Conservation (phyloP, 2,797 vertebrate genomes). For the Molossus molossus region DNA sequence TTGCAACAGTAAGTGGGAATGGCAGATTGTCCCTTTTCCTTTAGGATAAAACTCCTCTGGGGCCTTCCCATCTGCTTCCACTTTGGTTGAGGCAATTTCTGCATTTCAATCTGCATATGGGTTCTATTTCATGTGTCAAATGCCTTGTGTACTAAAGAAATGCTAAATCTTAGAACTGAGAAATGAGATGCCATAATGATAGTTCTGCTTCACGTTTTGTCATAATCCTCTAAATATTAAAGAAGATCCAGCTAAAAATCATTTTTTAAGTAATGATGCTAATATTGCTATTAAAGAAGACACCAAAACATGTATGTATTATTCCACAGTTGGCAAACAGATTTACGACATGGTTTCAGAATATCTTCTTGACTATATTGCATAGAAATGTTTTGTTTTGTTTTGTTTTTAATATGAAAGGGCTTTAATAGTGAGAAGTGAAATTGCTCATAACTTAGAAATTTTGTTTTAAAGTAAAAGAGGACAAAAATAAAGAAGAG, state of each 20-base stretch:
- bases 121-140: slow-evolving; percentile 48
- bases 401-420: not conserved
- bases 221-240: slow-evolving; percentile 33
- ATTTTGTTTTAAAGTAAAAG: slow-evolving; percentile 21
- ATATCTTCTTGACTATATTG: slow-evolving; percentile 1
- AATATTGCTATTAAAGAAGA: slow-evolving; percentile 49
- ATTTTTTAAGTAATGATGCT: not conserved
- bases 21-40: slow-evolving; percentile 38
- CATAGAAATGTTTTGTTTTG: not conserved
- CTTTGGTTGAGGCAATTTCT: slow-evolving; percentile 58
- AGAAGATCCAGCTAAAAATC: slow-evolving; percentile 19
- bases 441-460: slow-evolving; percentile 37
- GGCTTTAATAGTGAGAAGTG: not conserved
- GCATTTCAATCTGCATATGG: not conserved
- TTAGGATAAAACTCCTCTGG: slow-evolving; percentile 46
- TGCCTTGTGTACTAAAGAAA: slow-evolving; percentile 27
- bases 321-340: slow-evolving; percentile 31
- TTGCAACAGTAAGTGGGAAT: slow-evolving; percentile 51
- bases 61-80: slow-evolving; percentile 51
- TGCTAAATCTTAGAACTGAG: not conserved
- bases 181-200: not conserved
- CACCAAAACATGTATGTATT: not conserved
- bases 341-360: slow-evolving; percentile 21
- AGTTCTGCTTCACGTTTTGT: not conserved
- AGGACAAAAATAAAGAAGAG: not conserved